These are phyloP conservation scores for Calephelis perditalis DNA, from an alignment of 2,888 invertebrate genomes.

Conservation along the genomic window DNA sequence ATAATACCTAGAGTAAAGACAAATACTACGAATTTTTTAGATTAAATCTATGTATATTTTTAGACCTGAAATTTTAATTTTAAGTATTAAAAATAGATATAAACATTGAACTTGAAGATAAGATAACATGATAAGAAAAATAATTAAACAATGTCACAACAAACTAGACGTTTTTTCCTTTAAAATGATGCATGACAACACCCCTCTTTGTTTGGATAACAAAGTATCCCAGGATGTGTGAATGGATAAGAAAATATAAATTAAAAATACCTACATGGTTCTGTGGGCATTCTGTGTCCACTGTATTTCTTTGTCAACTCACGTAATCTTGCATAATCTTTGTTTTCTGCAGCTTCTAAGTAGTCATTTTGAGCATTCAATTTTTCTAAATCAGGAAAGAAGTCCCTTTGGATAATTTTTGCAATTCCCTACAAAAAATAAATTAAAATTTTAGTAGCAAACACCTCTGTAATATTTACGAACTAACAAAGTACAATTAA, in stretches of 20 bases:
- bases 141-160: too few relatives aligned
- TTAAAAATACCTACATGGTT: slow-evolving; percentile 72
- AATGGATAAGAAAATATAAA: neutral
- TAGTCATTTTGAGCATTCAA: slow-evolving; percentile 95
- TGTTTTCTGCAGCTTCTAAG: slow-evolving; percentile 92
- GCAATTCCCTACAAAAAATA: slow-evolving; percentile 84
- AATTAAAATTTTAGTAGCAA: too few relatives aligned
- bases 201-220: too few relatives aligned
- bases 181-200: too few relatives aligned
- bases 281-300: slow-evolving; percentile 80
- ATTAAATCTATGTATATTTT: too few relatives aligned
- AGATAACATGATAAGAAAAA: too few relatives aligned
- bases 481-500: slow-evolving; percentile 19
- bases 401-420: slow-evolving; percentile 97
- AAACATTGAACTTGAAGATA: too few relatives aligned
- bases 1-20: too few relatives aligned
- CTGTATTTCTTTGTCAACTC: slow-evolving; percentile 93
- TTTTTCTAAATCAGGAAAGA: slow-evolving; percentile 96
- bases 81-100: neutral
- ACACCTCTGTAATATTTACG: neutral
- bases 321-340: slow-evolving; percentile 91
- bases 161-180: too few relatives aligned
- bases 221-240: neutral
- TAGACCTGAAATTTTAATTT: neutral
- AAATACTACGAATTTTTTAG: too few relatives aligned